A percentile compares a stretch with the other conserved stretches of the same genome.
Evolutionary conservation across 2,797 vertebrate genomes (phyloP).

Genomic region (Eospalax fontanierii): DNA sequence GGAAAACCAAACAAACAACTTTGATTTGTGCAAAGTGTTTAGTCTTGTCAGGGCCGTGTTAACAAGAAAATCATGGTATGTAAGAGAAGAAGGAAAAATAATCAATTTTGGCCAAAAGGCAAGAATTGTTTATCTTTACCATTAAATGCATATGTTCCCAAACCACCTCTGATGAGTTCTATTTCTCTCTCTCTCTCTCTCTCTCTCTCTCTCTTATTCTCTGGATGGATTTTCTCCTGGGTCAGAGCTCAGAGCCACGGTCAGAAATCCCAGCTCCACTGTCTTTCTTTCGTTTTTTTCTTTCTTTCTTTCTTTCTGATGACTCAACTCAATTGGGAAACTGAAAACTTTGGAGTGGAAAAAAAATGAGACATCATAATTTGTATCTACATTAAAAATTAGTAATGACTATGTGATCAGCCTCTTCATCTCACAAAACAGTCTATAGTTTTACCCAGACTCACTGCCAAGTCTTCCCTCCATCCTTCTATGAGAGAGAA

Average conservation of each 20-base stretch:
- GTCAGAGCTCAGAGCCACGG: not conserved
- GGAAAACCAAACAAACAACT: conserved; percentile 66
- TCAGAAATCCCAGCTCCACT: conserved; percentile 27
- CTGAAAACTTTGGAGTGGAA: conserved; percentile 71
- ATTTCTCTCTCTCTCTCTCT: not conserved
- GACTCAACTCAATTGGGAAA: conserved; percentile 60
- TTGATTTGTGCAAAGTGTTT: conserved; percentile 65
- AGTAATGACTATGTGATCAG: conserved; percentile 58
- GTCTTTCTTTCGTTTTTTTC: not conserved
- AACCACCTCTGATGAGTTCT: conserved; percentile 28
- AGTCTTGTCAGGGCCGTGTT: conserved; percentile 76
- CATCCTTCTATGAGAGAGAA: conserved; percentile 35
- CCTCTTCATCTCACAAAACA: conserved; percentile 27
- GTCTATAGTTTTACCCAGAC: conserved; percentile 29
- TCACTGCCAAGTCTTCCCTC: not conserved
- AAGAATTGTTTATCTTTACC: conserved; percentile 74
- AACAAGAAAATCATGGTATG: conserved; percentile 48
- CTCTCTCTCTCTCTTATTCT: not conserved
- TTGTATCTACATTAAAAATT: conserved; percentile 79
- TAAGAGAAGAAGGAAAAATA: conserved; percentile 52
- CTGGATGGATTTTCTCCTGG: not conserved
- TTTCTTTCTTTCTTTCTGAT: conserved; percentile 36
- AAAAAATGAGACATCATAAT: conserved; percentile 74
- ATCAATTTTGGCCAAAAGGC: conserved; percentile 73
- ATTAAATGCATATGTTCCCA: conserved; percentile 44